Conservation (phyloP, 2,113 vertebrate species). For the Rhinolophus ferrumequinum region DNA sequence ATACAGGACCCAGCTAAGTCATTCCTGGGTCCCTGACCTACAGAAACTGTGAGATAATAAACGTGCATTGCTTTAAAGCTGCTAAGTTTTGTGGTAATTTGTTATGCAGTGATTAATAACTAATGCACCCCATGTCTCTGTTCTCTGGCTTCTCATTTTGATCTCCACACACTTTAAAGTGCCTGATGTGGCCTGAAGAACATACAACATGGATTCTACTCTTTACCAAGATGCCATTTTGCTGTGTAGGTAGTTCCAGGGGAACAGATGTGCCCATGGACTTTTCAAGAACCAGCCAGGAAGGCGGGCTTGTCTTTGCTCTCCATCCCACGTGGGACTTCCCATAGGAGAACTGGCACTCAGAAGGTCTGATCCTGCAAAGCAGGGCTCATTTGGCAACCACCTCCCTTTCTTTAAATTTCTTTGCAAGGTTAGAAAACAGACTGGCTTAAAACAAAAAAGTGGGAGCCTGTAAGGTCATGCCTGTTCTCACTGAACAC, state of each 20-base stretch:
- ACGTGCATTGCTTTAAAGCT: not conserved
- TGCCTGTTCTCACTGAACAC: not conserved
- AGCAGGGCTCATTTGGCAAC: not conserved
- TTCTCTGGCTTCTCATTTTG: not conserved
- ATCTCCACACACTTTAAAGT: not conserved
- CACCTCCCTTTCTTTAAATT: not conserved
- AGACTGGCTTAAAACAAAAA: not conserved
- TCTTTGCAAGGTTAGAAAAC: slow-evolving; percentile 38
- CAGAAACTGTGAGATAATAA: not conserved
- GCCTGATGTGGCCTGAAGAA: not conserved
- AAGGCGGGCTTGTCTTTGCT: not conserved
- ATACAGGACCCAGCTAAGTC: not conserved
- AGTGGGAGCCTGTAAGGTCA: not conserved
- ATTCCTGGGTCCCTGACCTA: not conserved
- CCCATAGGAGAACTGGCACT: not conserved
- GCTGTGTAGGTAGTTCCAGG: not conserved
- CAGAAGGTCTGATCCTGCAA: not conserved
- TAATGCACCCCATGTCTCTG: not conserved
- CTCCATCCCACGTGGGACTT: not conserved
- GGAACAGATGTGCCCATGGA: not conserved
- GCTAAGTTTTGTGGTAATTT: not conserved
- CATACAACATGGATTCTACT: too few species aligned
- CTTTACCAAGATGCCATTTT: not conserved
- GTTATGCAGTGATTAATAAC: not conserved
- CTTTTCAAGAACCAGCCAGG: not conserved